Conservation (phyloP, 2,888 invertebrate genomes). For the Drosophila longiperda region DNA sequence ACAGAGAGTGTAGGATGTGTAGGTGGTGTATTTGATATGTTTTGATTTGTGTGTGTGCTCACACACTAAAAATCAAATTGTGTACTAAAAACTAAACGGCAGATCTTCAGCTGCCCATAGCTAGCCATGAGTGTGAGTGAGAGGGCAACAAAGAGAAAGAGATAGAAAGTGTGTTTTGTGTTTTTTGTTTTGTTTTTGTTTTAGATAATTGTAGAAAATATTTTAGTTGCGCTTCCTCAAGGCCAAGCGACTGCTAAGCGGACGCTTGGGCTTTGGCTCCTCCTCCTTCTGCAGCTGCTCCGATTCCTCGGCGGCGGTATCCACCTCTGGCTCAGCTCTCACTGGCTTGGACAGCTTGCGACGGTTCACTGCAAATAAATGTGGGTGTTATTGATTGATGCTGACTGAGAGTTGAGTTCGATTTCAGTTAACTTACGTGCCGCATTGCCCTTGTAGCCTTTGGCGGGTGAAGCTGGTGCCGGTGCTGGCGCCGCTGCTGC, state of each 20-base stretch:
- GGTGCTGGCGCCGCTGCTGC: constrained; percentile 71
- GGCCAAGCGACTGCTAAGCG: constrained; percentile 77
- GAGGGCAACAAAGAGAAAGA: constrained; percentile 9
- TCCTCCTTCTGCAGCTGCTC: constrained; percentile 82
- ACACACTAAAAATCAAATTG: constrained; percentile 58
- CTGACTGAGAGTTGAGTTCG: neutral
- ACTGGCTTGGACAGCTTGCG: constrained; percentile 79
- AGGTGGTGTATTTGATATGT: constrained; percentile 10
- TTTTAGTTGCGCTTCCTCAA: constrained; percentile 83
- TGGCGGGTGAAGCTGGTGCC: constrained; percentile 71
- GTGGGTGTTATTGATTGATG: neutral
- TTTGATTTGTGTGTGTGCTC: constrained; percentile 8
- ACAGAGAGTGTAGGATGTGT: constrained; percentile 23
- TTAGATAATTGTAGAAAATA: constrained; percentile 20
- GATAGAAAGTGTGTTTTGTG: constrained; percentile 7
- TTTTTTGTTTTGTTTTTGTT: constrained; percentile 10
- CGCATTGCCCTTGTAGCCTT: constrained; percentile 81
- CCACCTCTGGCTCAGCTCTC: constrained; percentile 72
- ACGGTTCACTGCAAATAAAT: constrained; percentile 71
- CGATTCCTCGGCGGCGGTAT: constrained; percentile 78
- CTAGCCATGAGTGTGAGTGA: constrained; percentile 68
- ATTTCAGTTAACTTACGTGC: constrained; percentile 72
- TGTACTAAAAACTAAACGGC: constrained; percentile 76
- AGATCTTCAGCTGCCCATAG: constrained; percentile 72
- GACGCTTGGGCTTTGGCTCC: constrained; percentile 82